These are phyloP conservation scores for Drosophila melanogaster DNA, from an alignment of 1,140 invertebrate species.

Conservation along the genomic window Release_6_plus_ISO1_MT NC_004354.4:13982501-13983000, in stretches of 20 bases:
- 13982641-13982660: background rate
- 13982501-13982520: slow-evolving; percentile 79
- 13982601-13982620: slow-evolving; percentile 28
- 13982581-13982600: slow-evolving; percentile 17
- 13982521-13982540: slow-evolving; percentile 56
- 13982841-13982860: background rate
- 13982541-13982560: slow-evolving; percentile 35
- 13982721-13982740: no score
- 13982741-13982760: no score
- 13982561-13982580: background rate
- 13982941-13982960: slow-evolving; percentile 16
- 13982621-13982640: background rate
- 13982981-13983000: slow-evolving; percentile 29
- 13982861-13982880: no score
- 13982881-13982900: background rate
- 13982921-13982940: slow-evolving; percentile 6
- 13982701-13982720: no score
- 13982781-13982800: no score
- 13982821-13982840: background rate
- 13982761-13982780: no score
- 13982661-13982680: background rate
- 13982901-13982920: background rate
- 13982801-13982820: no score
- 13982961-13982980: slow-evolving; percentile 37
- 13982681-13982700: no score